phyloP scores from a whole-genome alignment of 2,113 vertebrate species.

The Pundamilia nyererei region DNA sequence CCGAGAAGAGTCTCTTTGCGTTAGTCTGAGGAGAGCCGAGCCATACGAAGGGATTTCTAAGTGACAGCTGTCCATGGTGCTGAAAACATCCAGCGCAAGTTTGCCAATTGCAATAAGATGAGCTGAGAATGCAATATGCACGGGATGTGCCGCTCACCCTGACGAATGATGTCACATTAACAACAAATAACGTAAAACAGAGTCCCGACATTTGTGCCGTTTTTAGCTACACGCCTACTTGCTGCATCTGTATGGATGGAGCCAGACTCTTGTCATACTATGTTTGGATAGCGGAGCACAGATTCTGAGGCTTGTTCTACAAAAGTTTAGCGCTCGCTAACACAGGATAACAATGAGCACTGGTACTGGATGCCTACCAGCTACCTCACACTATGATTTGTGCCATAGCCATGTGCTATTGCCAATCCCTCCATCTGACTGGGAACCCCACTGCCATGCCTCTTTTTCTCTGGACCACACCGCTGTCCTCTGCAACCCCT shows the following conservation, averaged over 20 bases:
- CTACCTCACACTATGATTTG: conserved; percentile 15
- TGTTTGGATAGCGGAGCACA: background rate
- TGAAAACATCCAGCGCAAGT: conserved; percentile 19
- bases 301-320: background rate
- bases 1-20: background rate
- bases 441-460: background rate
- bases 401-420: conserved; percentile 18
- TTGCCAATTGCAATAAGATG: background rate
- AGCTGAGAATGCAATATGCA: background rate
- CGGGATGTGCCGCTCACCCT: background rate
- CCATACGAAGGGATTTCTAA: background rate
- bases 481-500: background rate
- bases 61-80: conserved; percentile 50
- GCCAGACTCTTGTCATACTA: background rate
- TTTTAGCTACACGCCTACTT: background rate
- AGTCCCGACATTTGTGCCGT: background rate
- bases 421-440: conserved; percentile 31
- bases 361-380: background rate
- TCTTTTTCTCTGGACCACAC: background rate
- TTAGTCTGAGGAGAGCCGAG: background rate
- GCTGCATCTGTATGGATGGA: background rate
- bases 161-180: background rate
- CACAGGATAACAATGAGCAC: background rate
- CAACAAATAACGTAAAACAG: background rate
- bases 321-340: background rate